Percentiles rank a stretch among this genome's conserved stretches.
Evolutionary conservation across 2,113 vertebrate species (phyloP).

Genomic region (Pelecanus crispus): DNA sequence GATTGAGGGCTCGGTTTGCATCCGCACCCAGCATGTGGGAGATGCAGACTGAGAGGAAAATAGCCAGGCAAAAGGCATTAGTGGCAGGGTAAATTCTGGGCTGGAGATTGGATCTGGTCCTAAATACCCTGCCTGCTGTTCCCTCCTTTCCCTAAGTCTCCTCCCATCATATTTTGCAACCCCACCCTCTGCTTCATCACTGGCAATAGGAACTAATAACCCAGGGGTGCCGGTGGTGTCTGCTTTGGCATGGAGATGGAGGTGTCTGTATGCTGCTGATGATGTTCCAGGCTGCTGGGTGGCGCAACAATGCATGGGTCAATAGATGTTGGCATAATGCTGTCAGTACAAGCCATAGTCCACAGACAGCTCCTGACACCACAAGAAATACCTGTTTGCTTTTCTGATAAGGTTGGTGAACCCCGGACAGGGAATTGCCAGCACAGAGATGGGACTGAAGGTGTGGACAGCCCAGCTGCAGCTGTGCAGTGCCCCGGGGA

Average conservation of each 20-base stretch:
- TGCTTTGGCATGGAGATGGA: neutral
- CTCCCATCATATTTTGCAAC: neutral
- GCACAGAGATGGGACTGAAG: accelerated
- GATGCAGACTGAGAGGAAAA: neutral
- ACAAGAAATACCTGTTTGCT: neutral
- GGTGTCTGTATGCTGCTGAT: neutral
- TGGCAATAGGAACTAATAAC: neutral
- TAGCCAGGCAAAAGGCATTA: neutral
- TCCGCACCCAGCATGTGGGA: neutral
- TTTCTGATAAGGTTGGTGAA: neutral
- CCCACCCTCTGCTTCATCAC: neutral
- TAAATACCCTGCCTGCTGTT: neutral
- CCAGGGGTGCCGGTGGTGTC: accelerated
- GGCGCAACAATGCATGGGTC: neutral
- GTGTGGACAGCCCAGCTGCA: neutral
- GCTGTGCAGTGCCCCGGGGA: accelerated
- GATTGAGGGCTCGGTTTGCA: neutral
- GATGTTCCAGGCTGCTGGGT: neutral
- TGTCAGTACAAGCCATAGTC: neutral
- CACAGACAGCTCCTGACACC: neutral
- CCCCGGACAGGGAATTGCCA: neutral
- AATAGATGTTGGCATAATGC: accelerated
- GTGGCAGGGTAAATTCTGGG: neutral
- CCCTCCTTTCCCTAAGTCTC: neutral
- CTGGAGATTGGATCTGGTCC: neutral